Evolutionary conservation across 2,113 vertebrate genomes (phyloP).

Genomic region (Pseudonaja textilis): DNA sequence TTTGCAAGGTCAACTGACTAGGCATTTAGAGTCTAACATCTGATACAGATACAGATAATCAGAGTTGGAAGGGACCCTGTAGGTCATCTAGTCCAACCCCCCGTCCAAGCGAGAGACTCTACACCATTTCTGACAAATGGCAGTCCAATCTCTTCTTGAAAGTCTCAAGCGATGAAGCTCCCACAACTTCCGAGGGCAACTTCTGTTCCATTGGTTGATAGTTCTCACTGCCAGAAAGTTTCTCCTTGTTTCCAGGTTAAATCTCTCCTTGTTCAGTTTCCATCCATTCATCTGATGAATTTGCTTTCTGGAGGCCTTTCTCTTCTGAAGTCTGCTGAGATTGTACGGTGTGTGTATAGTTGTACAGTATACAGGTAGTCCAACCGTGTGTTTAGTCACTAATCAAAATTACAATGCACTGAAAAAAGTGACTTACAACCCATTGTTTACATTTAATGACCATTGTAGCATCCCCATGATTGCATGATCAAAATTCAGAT

Average conservation of each 20-base stretch:
- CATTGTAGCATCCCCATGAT: background rate
- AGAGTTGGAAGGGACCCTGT: too few species aligned
- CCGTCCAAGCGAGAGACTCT: too few species aligned
- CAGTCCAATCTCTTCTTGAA: too few species aligned
- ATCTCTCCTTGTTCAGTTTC: too few species aligned
- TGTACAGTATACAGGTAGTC: background rate
- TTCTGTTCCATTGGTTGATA: too few species aligned
- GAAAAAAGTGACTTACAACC: background rate
- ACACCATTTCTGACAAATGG: too few species aligned
- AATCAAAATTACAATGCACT: background rate
- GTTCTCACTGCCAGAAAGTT: too few species aligned
- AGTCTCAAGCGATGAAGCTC: too few species aligned
- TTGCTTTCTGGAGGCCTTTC: background rate
- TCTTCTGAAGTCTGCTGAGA: background rate
- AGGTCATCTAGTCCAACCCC: too few species aligned
- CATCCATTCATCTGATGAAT: background rate
- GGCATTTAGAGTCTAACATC: conserved; percentile 5
- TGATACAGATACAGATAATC: too few species aligned
- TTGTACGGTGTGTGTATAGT: background rate
- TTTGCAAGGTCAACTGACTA: background rate
- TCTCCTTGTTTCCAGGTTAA: too few species aligned
- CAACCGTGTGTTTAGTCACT: background rate
- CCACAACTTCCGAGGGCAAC: too few species aligned
- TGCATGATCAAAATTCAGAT: background rate
- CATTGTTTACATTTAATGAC: background rate